Percentiles rank a stretch among this genome's conserved stretches.
Evolutionary conservation across 2,888 invertebrate species (phyloP).

Genomic region (Trilocha varians): DNA sequence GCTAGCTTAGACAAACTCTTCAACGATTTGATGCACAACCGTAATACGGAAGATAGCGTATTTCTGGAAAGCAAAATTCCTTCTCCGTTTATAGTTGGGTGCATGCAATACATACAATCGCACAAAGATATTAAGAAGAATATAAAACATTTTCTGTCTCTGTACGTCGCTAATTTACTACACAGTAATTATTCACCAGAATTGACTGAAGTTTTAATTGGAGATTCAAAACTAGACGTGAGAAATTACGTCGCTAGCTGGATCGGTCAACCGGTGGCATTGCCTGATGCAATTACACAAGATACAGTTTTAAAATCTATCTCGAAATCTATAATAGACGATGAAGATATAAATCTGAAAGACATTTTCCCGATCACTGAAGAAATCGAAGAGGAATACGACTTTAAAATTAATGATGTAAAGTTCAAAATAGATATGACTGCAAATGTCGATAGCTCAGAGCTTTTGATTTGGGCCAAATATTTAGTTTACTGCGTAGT

Average conservation of each 20-base stretch:
- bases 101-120: slow-evolving; percentile 45
- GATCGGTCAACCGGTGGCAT: slow-evolving; percentile 39
- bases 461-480: slow-evolving; percentile 53
- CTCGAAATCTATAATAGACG: slow-evolving; percentile 52
- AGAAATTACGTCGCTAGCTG: slow-evolving; percentile 69
- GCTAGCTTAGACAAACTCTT: slow-evolving; percentile 46
- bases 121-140: slow-evolving; percentile 46
- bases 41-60: slow-evolving; percentile 36
- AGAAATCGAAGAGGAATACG: slow-evolving; percentile 28
- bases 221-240: slow-evolving; percentile 58
- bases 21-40: slow-evolving; percentile 49
- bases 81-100: slow-evolving; percentile 57
- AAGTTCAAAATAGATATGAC: slow-evolving; percentile 32
- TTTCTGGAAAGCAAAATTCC: slow-evolving; percentile 56
- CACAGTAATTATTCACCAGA: slow-evolving; percentile 73
- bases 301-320: slow-evolving; percentile 45
- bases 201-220: slow-evolving; percentile 60
- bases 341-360: slow-evolving; percentile 32
- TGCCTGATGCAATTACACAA: slow-evolving; percentile 39
- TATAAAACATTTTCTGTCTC: slow-evolving; percentile 51
- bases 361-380: slow-evolving; percentile 44
- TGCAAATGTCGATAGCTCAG: slow-evolving; percentile 38
- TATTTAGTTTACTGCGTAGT: slow-evolving; percentile 54
- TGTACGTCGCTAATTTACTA: slow-evolving; percentile 68
- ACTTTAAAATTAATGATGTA: slow-evolving; percentile 27